Evolutionary conservation across 2,797 vertebrate species (phyloP).

Genomic region (Urosaurus nigricauda): DNA sequence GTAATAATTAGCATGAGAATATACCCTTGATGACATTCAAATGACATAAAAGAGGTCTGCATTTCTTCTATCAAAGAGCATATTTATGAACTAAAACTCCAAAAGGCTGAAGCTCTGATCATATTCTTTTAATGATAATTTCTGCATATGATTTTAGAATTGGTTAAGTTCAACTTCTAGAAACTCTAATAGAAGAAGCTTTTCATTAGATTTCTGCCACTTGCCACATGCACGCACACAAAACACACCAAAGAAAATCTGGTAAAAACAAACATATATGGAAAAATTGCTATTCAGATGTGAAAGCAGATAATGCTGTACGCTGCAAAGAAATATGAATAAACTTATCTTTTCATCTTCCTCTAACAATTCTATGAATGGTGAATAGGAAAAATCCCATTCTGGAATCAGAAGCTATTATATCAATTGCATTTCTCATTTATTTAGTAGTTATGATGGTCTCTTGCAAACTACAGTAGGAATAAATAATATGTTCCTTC

Average conservation of each 20-base stretch:
- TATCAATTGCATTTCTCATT: constrained; percentile 27
- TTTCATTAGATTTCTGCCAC: constrained; percentile 58
- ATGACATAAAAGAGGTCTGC: constrained; percentile 73
- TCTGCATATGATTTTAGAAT: constrained; percentile 64
- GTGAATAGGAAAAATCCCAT: constrained; percentile 32
- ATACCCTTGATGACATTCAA: constrained; percentile 79
- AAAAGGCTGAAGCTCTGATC: constrained; percentile 63
- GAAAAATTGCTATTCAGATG: constrained; percentile 51
- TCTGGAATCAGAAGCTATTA: constrained; percentile 41
- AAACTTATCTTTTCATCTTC: constrained; percentile 61
- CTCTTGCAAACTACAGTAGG: constrained; percentile 1
- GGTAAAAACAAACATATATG: constrained; percentile 65
- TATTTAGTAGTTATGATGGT: constrained; percentile 41
- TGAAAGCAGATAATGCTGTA: constrained; percentile 52
- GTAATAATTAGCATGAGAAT: constrained; percentile 80
- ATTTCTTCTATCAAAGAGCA: constrained; percentile 76
- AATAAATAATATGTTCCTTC: neutral
- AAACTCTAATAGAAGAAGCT: constrained; percentile 56
- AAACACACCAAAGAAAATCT: constrained; percentile 9
- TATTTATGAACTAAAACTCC: constrained; percentile 76
- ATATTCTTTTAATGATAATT: constrained; percentile 74
- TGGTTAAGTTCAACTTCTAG: constrained; percentile 66
- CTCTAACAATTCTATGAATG: constrained; percentile 49
- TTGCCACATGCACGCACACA: constrained; percentile 19
- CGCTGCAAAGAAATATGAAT: constrained; percentile 47